Percentiles rank a stretch among this genome's conserved stretches.
Evolutionary conservation across 92 coral and sea anemone species (phyloP).

Genomic region (Siderastrea radians): DNA sequence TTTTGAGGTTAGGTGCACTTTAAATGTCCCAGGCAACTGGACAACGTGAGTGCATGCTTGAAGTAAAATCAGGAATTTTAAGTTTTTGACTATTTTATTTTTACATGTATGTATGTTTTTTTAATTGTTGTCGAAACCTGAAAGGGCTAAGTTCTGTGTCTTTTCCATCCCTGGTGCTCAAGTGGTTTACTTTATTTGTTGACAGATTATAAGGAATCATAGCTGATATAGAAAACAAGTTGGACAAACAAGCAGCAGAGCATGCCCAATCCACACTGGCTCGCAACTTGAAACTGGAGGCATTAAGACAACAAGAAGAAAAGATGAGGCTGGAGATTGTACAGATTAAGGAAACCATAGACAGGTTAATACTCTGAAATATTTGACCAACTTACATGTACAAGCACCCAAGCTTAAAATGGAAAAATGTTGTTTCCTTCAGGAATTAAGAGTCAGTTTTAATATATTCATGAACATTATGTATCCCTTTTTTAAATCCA

Average conservation of each 20-base stretch:
- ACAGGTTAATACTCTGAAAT: conserved; percentile 63
- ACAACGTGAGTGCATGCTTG: too few species aligned
- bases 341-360: conserved; percentile 81
- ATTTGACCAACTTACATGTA: too few species aligned
- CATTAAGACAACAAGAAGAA: conserved; percentile 91
- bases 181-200: background rate
- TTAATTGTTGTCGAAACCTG: too few species aligned
- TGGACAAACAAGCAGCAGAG: conserved; percentile 77
- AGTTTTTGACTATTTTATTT: too few species aligned
- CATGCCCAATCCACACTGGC: conserved; percentile 79
- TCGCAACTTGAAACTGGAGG: conserved; percentile 89
- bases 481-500: background rate
- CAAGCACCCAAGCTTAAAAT: too few species aligned
- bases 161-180: background rate
- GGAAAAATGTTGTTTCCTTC: too few species aligned
- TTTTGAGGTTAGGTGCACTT: too few species aligned
- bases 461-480: too few species aligned
- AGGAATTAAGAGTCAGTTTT: background rate
- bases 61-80: too few species aligned
- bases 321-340: conserved; percentile 87
- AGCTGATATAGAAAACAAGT: conserved; percentile 75
- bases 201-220: conserved; percentile 72
- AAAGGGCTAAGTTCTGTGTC: too few species aligned
- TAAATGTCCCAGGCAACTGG: too few species aligned
- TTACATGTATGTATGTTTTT: too few species aligned